These are phyloP conservation scores for Pangasius mekongensis DNA, from an alignment of 2,797 vertebrate species.

Conservation along the genomic window DNA sequence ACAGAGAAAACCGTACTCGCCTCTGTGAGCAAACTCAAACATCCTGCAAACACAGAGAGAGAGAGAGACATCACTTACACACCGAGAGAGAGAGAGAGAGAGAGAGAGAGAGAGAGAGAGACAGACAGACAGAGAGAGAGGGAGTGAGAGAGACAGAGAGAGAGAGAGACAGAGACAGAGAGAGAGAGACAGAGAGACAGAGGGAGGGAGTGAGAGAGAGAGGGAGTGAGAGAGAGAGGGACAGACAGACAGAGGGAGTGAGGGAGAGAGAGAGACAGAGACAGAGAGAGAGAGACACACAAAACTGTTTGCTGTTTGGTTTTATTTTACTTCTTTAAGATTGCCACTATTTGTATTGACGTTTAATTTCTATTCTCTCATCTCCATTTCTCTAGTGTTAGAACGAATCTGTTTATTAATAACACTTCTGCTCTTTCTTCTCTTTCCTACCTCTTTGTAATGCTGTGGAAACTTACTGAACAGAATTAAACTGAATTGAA, in stretches of 20 bases:
- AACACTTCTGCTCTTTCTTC: too few relatives aligned
- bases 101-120: neutral
- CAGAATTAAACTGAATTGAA: too few relatives aligned
- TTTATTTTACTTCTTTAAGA: too few relatives aligned
- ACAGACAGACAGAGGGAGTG: neutral
- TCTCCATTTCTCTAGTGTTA: too few relatives aligned
- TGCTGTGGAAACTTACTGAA: too few relatives aligned
- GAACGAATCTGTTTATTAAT: too few relatives aligned
- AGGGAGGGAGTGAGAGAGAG: neutral
- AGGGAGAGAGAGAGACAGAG: neutral
- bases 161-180: neutral
- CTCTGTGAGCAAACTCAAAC: slow-evolving; percentile 77
- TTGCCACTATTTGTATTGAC: too few relatives aligned
- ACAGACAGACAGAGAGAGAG: neutral
- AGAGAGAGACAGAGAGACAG: neutral
- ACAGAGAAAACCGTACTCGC: slow-evolving; percentile 82
- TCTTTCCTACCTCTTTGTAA: too few relatives aligned
- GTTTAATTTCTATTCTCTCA: too few relatives aligned
- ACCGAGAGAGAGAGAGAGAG: neutral
- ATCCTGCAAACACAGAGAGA: slow-evolving; percentile 72
- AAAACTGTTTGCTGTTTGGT: too few relatives aligned
- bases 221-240: neutral
- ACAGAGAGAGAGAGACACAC: neutral
- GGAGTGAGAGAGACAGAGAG: neutral
- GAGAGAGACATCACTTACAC: too few relatives aligned